These are phyloP conservation scores for Meta bourneti DNA, from an alignment of 2,888 invertebrate genomes.

Conservation along the genomic window DNA sequence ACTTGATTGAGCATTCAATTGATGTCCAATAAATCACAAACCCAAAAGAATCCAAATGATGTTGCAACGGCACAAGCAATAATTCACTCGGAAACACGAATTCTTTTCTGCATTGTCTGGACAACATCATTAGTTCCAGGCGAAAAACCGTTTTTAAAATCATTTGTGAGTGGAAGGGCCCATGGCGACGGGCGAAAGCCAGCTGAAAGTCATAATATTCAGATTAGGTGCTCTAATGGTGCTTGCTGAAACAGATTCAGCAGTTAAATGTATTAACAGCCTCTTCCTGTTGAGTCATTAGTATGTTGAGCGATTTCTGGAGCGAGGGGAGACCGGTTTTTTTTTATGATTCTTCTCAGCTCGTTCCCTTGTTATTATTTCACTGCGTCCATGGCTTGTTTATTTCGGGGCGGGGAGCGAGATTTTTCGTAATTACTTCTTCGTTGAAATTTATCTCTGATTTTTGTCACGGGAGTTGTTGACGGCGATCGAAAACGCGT, in stretches of 20 bases:
- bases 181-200: constrained; percentile 13
- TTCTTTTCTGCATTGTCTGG: constrained; percentile 20
- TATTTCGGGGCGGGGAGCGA: constrained; percentile 19
- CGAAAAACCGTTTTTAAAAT: constrained; percentile 67
- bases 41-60: too few relatives aligned
- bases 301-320: constrained; percentile 44
- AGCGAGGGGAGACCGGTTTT: background rate
- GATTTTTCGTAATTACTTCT: constrained; percentile 69
- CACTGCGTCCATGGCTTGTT: constrained; percentile 33
- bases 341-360: background rate
- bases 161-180: constrained; percentile 45
- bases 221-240: constrained; percentile 72
- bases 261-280: constrained; percentile 65
- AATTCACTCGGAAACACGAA: constrained; percentile 38
- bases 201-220: constrained; percentile 73
- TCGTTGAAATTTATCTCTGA: constrained; percentile 63
- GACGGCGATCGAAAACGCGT: constrained; percentile 64
- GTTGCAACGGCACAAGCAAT: background rate
- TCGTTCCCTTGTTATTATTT: constrained; percentile 55
- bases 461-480: constrained; percentile 52
- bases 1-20: too few relatives aligned
- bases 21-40: too few relatives aligned
- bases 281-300: constrained; percentile 65
- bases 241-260: constrained; percentile 48
- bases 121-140: constrained; percentile 62